Evolutionary conservation across 2,113 vertebrate species (phyloP).

Genomic region (Pionites leucogaster): DNA sequence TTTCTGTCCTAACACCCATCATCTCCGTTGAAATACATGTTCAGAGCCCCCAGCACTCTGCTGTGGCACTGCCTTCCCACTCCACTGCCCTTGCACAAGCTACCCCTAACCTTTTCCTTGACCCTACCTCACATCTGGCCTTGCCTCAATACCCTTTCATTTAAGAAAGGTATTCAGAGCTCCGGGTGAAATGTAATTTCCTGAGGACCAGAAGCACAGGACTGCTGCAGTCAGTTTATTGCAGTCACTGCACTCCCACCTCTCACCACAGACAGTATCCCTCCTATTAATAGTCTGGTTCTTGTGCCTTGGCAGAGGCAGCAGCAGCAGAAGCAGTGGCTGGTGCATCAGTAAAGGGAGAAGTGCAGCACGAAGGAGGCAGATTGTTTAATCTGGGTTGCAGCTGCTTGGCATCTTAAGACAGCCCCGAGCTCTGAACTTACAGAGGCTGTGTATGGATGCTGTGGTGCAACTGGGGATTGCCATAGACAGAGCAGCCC

Average conservation of each 20-base stretch:
- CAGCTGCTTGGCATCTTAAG: background rate
- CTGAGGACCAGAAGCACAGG: background rate
- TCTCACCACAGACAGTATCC: accelerated
- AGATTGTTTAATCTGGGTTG: background rate
- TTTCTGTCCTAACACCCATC: background rate
- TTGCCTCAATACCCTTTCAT: background rate
- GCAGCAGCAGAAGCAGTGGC: background rate
- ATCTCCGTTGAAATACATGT: accelerated
- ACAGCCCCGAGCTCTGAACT: background rate
- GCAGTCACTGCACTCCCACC: accelerated
- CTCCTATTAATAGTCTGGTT: accelerated
- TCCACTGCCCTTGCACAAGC: background rate
- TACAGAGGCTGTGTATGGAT: background rate
- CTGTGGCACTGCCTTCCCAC: background rate
- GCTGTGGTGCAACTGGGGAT: background rate
- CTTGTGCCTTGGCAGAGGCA: background rate
- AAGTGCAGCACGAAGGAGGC: background rate
- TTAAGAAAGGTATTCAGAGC: background rate
- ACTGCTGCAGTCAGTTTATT: background rate
- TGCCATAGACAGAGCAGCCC: background rate
- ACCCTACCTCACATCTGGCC: background rate
- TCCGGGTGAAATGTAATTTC: background rate
- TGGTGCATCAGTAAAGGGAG: accelerated
- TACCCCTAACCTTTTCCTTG: background rate
- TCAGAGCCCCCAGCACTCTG: background rate